phyloP scores from a whole-genome alignment of 2,113 vertebrate genomes.

The Epinephelus fuscoguttatus region DNA sequence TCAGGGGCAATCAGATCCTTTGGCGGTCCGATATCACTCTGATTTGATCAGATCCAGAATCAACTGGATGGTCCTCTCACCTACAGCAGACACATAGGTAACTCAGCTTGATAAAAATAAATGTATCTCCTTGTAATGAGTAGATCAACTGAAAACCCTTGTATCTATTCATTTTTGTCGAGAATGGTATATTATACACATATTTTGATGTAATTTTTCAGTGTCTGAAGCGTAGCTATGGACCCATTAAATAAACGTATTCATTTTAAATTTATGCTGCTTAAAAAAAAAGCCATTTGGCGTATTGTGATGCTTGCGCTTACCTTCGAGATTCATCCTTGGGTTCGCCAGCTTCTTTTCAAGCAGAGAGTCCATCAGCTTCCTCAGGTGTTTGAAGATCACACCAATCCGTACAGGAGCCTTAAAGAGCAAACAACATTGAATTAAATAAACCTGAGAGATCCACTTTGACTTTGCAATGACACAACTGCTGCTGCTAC shows the following conservation, averaged over 20 bases:
- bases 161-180: too few relatives aligned
- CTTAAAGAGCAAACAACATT: conserved; percentile 69
- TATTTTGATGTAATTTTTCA: too few relatives aligned
- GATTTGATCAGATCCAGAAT: conserved; percentile 94
- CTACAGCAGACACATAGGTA: conserved; percentile 70
- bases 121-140: too few relatives aligned
- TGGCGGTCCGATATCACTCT: conserved; percentile 84
- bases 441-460: neutral
- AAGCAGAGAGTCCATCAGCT: conserved; percentile 93
- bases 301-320: conserved; percentile 16
- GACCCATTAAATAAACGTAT: neutral
- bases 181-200: too few relatives aligned
- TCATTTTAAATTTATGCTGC: neutral
- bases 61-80: conserved; percentile 91
- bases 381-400: conserved; percentile 96
- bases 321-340: conserved; percentile 95
- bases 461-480: neutral
- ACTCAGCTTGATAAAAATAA: too few relatives aligned
- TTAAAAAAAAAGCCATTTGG: neutral
- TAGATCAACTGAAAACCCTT: too few relatives aligned
- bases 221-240: too few relatives aligned
- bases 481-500: neutral
- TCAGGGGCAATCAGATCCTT: neutral
- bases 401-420: conserved; percentile 97
- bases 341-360: conserved; percentile 96